Percentiles rank a stretch among this genome's conserved stretches.
Conservation (phyloP, 2,888 invertebrate genomes). For the Ochlodes sylvanus region DNA sequence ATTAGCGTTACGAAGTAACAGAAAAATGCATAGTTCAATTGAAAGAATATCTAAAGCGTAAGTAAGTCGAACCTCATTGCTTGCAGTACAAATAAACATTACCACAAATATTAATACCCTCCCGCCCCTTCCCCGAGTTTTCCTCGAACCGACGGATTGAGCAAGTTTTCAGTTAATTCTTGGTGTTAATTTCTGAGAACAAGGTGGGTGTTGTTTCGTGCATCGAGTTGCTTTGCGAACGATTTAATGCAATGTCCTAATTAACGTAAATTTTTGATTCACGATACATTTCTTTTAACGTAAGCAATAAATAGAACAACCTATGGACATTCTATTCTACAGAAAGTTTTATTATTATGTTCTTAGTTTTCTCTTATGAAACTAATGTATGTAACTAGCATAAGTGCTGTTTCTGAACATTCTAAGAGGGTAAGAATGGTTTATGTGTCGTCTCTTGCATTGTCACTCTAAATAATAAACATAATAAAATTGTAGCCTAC, state of each 20-base stretch:
- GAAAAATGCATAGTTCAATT: too few species aligned
- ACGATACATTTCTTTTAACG: neutral
- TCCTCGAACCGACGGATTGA: conserved; percentile 49
- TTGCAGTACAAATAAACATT: neutral
- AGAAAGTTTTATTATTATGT: too few species aligned
- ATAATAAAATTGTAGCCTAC: too few species aligned
- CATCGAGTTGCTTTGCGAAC: conserved; percentile 21
- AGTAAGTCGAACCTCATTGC: neutral
- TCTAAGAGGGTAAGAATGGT: too few species aligned
- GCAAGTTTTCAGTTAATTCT: conserved; percentile 61
- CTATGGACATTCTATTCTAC: too few species aligned
- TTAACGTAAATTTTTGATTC: conserved; percentile 12
- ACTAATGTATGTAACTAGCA: too few species aligned
- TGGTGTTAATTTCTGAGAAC: conserved; percentile 73
- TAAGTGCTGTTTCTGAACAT: too few species aligned
- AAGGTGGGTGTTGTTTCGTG: conserved; percentile 58
- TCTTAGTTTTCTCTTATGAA: too few species aligned
- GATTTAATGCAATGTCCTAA: conserved; percentile 17
- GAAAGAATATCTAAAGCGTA: too few species aligned
- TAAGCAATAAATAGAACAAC: neutral
- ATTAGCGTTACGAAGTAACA: too few species aligned
- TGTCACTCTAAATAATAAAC: too few species aligned
- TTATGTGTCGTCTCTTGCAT: too few species aligned
- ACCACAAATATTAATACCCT: neutral
- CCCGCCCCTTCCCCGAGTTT: neutral